Percentiles rank a stretch among this genome's conserved stretches.
phyloP scores from a whole-genome alignment of 2,888 invertebrate genomes.

The Danaus chrysippus region DNA sequence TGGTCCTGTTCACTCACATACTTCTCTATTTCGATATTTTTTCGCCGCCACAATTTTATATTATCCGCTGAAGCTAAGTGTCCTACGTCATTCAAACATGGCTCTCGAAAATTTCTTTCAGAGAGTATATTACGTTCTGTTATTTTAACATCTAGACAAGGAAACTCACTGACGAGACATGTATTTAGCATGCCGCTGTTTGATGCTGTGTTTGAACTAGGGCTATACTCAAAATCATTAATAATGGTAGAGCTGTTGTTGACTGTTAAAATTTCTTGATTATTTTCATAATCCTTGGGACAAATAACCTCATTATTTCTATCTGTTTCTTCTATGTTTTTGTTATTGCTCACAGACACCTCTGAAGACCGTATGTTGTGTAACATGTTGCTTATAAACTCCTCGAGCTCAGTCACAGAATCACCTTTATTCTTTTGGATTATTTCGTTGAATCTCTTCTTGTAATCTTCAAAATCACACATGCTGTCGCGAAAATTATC shows the following conservation, averaged over 20 bases:
- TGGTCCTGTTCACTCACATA: slow-evolving; percentile 38
- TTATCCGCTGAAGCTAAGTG: slow-evolving; percentile 59
- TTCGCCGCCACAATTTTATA: slow-evolving; percentile 51
- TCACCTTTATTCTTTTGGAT: slow-evolving; percentile 51
- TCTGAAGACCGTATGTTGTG: slow-evolving; percentile 59
- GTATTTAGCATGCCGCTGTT: slow-evolving; percentile 51
- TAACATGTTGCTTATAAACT: slow-evolving; percentile 64
- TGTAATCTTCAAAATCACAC: slow-evolving; percentile 60
- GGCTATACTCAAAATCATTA: slow-evolving; percentile 40
- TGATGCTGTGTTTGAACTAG: slow-evolving; percentile 30
- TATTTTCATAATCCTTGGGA: too few relatives aligned
- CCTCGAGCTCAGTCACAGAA: slow-evolving; percentile 57
- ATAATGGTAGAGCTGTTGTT: slow-evolving; percentile 39
- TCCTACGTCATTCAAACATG: slow-evolving; percentile 25
- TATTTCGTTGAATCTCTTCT: slow-evolving; percentile 59
- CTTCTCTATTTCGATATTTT: slow-evolving; percentile 47
- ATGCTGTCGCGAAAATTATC: slow-evolving; percentile 58
- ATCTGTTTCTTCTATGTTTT: background rate
- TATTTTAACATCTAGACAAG: slow-evolving; percentile 52
- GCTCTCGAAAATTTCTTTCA: slow-evolving; percentile 56
- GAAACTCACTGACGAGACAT: slow-evolving; percentile 43
- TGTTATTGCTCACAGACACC: slow-evolving; percentile 37
- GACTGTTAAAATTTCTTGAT: too few relatives aligned
- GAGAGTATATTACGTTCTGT: slow-evolving; percentile 53
- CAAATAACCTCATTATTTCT: too few relatives aligned